Evolutionary conservation across 2,113 vertebrate genomes (phyloP), one percentile per base, ranked within the genome.

Genomic region (Pongo abelii): DNA sequence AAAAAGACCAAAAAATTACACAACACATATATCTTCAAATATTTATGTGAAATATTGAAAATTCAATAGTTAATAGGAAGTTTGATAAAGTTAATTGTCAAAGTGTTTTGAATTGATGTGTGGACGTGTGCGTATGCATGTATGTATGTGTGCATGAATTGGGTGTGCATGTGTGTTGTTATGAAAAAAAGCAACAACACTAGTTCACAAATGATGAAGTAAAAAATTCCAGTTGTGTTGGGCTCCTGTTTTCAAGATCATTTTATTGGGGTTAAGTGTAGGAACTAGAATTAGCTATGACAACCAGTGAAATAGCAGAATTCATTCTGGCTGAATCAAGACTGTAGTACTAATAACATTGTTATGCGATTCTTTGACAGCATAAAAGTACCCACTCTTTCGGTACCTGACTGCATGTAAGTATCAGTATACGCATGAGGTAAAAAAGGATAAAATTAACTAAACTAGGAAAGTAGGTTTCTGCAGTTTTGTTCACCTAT

Each of bases 201-300:
- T 17, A 3, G 8, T 80, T 83, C 22, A 84, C 46, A 52, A 94
- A 88, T n/a, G 17, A 55, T 40, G 89, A 91, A 67, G 9, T 84
- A 16, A 40, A 40, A 84, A 25, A 79, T 6, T 55, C 32, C 0
- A 35, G 2, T 25, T 8, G 0, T 35, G 0, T 79, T 38, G 40
- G 30, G 57, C 16, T 79, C 20, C 8, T 61, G 59, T 61, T 61
- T 27, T 81, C 12, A 81, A 77, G 18, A 14, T 46, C 20, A 84
- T 83, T 87, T 64, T 14, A 57, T 6, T 72, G 40, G 23, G 16
- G 7, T 64, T 35, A 9, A 6, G 7, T 0, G 9, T 79, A 35
- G 8, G 2, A 50, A 16, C 6, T 25, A 40, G 1, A 8, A 35
- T 74, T 25, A 46, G 16, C 40, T 81, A 18, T 4, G 5, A 4